Evolutionary conservation across 2,888 invertebrate genomes (phyloP), one percentile per base, ranked within the genome.

Genomic region (Heteropelma amictum): DNA sequence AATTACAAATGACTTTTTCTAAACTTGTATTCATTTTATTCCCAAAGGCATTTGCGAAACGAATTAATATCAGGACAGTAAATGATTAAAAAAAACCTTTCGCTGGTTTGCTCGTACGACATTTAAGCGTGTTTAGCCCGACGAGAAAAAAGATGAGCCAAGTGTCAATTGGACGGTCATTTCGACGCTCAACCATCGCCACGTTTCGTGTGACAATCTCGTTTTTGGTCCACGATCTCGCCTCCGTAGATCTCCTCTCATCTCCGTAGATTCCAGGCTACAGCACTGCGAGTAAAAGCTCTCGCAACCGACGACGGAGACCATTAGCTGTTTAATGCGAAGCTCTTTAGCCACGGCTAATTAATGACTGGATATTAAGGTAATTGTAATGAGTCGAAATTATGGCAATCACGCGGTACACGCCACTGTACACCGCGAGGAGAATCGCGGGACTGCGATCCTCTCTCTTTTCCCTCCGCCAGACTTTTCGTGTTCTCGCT

Each of bases 331-430:
- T 85, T 87, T 85, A 86, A 88, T 87, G 85, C 81, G 83, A 83
- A 80, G 72, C 86, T 86, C 85, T 86, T 88, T 86, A 86, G 83
- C 84, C 84, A 79, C 49, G 78, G 82, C 82, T 88, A 88, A 88
- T 88, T 88, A 86, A 88, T 88, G 83, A 75, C 82, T 75, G 82
- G 83, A 83, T 85, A 88, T 88, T 88, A 88, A 82, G 83, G 83
- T 87, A 88, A 88, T 88, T 87, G 84, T 86, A 86, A 88, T 86
- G 85, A 87, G 84, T 83, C 82, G 83, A 85, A 88, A 85, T 84
- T 84, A 83, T 80, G 76, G 83, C 84, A 84, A 86, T 87, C 84
- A 83, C 79, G 83, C 84, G 85, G 85, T 84, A 81, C 40, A 60
- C 82, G 79, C 84, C 85, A 82, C 84, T 82, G 81, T 78, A 53